Evolutionary conservation across 2,888 invertebrate genomes (phyloP).

Genomic region (Dioctria rufipes): DNA sequence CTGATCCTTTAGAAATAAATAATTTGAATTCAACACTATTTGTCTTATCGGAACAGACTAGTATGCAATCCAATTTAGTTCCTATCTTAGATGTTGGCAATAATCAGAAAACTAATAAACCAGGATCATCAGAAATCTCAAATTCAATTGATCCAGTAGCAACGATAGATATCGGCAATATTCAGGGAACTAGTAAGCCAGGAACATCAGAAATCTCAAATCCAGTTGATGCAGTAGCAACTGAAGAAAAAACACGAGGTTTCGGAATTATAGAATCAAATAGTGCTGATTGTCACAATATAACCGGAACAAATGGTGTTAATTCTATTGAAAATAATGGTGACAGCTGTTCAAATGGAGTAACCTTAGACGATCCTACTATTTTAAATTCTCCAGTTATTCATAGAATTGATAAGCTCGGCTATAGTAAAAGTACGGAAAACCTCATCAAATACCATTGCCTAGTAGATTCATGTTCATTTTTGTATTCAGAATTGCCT

Average conservation of each 20-base stretch:
- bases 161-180: background rate
- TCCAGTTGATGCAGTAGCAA: constrained; percentile 4
- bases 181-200: background rate
- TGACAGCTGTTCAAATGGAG: background rate
- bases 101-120: background rate
- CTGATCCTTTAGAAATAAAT: background rate
- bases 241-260: background rate
- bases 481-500: constrained; percentile 66
- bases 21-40: background rate
- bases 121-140: background rate
- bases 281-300: background rate
- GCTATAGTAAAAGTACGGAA: constrained; percentile 60
- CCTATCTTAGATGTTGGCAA: background rate
- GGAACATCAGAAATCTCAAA: background rate
- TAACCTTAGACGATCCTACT: background rate
- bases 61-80: background rate
- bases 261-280: background rate
- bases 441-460: constrained; percentile 65
- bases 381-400: constrained; percentile 41
- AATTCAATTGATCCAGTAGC: background rate
- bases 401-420: constrained; percentile 65
- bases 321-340: background rate
- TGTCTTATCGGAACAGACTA: background rate
- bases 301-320: background rate
- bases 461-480: constrained; percentile 65